Evolutionary conservation across 1,140 invertebrate species (phyloP), one percentile per base, ranked within the genome.

Genomic region (Pteromalus puparum): DNA sequence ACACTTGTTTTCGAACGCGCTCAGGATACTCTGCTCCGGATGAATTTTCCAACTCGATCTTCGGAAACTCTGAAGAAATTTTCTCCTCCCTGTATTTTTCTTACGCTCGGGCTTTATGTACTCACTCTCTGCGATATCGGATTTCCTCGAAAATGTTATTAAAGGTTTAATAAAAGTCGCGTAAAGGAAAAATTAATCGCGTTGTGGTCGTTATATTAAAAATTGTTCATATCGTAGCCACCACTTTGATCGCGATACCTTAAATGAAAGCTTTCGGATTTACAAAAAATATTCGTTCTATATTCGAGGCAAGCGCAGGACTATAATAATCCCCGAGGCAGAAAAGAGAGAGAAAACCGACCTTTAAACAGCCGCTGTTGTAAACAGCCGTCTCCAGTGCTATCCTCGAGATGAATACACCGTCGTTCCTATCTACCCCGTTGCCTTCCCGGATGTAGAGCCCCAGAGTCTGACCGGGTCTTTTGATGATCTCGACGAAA

Each of bases 401-500:
- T 93, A 99, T 99, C 90, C 99, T 95, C 1, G 98, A 99, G 91
- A 99, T 99, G 94, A 99, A 99, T 82, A 99, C 98, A 42, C 99
- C 99, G 91, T 99, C 98, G 68, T 96, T 96, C 75, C 98, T 95
- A 90, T 99, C 97, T 61, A 97, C 95, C 3, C 98, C 99, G 90
- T 99, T 98, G 28, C 98, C 98, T 93, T 99, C 98, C 42, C 99
- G 95, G 89, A 99, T 99, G 91, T 99, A 99, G 81, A 99, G 95
- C 68, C 99, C 99, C 77, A 99, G 94, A 9, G 98, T 99, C 93
- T 99, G 99, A 30, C 99, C 99, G 2, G 99, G 99, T 88, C 99
- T 95, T 93, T 99, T 99, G 85, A 99, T 98, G 90, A 99, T 99
- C 94, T 99, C 99, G 86, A 99, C 98, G 90, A 99, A 97, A 93